phyloP scores from a whole-genome alignment of 2,797 vertebrate genomes.

The Channallabes apus region DNA sequence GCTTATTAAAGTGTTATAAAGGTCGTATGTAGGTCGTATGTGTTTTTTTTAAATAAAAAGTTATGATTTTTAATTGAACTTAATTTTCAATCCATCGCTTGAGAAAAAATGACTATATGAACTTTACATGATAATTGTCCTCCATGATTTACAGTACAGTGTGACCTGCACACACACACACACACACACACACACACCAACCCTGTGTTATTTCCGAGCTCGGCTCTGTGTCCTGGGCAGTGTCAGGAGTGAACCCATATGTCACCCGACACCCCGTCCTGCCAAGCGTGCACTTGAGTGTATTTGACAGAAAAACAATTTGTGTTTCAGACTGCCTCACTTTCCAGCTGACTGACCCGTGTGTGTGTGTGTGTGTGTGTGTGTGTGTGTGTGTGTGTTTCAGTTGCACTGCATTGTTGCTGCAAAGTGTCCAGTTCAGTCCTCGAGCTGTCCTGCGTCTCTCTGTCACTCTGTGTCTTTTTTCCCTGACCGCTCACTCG shows the following conservation, averaged over 20 bases:
- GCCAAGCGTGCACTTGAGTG: conserved; percentile 67
- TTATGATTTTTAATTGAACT: not conserved
- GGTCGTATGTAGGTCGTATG: not conserved
- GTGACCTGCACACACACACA: not conserved
- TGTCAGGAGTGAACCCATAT: conserved; percentile 68
- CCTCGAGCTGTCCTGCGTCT: not conserved
- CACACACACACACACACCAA: conserved; percentile 2
- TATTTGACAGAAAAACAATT: conserved; percentile 66
- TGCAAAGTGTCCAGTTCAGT: conserved; percentile 22
- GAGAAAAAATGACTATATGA: not conserved
- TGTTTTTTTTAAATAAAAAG: too few relatives aligned
- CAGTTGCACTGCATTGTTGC: conserved; percentile 63
- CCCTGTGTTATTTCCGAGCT: conserved; percentile 1
- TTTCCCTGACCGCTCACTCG: conserved; percentile 12
- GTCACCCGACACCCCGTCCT: conserved; percentile 70
- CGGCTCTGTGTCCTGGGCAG: conserved; percentile 51
- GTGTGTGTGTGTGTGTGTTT: conserved; percentile 37
- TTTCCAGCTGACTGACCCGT: conserved; percentile 70
- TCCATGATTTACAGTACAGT: not conserved
- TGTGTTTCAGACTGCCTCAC: conserved; percentile 63
- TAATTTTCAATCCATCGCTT: too few relatives aligned
- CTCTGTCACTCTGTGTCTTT: not conserved
- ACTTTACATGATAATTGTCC: not conserved
- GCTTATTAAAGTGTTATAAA: not conserved
- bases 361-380: conserved; percentile 35